Conservation (phyloP, 2,888 invertebrate species). For the Bhutanitis thaidina region DNA sequence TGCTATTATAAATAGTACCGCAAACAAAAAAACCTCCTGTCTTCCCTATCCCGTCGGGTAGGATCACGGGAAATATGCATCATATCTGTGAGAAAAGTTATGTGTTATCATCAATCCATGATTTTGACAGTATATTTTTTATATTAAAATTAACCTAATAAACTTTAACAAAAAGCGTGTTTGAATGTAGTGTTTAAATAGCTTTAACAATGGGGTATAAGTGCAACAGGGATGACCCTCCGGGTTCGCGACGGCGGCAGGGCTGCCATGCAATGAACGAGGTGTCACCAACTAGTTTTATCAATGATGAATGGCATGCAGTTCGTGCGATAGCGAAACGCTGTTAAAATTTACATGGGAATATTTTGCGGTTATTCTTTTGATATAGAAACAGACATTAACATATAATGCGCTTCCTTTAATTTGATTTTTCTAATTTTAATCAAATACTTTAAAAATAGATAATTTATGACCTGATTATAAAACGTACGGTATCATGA, state of each 20-base stretch:
- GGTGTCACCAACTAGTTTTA: conserved; percentile 59
- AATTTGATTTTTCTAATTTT: too few relatives aligned
- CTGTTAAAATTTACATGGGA: conserved; percentile 16
- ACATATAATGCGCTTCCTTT: neutral
- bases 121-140: too few relatives aligned
- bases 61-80: too few relatives aligned
- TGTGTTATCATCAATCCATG: too few relatives aligned
- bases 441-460: too few relatives aligned
- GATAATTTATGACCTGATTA: too few relatives aligned
- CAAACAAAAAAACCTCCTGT: too few relatives aligned
- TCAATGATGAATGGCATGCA: conserved; percentile 54
- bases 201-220: conserved; percentile 15
- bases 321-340: conserved; percentile 14
- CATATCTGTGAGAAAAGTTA: too few relatives aligned
- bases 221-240: conserved; percentile 22
- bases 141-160: neutral
- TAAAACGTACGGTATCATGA: too few relatives aligned
- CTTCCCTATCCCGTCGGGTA: too few relatives aligned
- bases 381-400: neutral
- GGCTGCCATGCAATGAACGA: conserved; percentile 41
- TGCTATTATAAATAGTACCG: too few relatives aligned
- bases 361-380: conserved; percentile 15
- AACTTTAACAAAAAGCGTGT: conserved; percentile 2
- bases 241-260: conserved; percentile 10
- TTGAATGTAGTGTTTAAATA: conserved; percentile 16